Conservation (phyloP, 1,140 invertebrate genomes). For the Adelges cooleyi region DNA sequence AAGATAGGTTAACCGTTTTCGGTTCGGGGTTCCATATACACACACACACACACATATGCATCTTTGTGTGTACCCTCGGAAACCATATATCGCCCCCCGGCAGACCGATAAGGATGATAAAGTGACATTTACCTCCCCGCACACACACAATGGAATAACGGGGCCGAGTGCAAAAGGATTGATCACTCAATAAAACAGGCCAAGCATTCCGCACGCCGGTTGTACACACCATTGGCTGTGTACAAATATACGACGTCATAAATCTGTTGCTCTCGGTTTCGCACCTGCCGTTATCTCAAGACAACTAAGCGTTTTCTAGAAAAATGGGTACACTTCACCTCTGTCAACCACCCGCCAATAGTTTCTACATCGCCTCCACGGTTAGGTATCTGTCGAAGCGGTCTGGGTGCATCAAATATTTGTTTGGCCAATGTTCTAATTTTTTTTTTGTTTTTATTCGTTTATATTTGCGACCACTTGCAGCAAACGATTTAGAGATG, state of each 20-base stretch:
- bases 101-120: constrained; percentile 17
- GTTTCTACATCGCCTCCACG: too few relatives aligned
- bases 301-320: neutral
- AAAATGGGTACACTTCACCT: neutral
- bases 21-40: too few relatives aligned
- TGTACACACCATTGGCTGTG: neutral
- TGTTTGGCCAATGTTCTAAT: too few relatives aligned
- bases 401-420: too few relatives aligned
- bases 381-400: too few relatives aligned
- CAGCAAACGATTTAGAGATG: too few relatives aligned
- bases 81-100: neutral
- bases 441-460: too few relatives aligned
- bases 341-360: too few relatives aligned
- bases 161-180: neutral
- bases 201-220: neutral
- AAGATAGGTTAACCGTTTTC: too few relatives aligned
- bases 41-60: neutral
- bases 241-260: constrained; percentile 20
- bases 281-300: constrained; percentile 12
- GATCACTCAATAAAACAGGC: constrained; percentile 20
- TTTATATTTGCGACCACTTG: too few relatives aligned
- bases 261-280: constrained; percentile 18
- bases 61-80: neutral
- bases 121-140: neutral
- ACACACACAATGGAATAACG: neutral